These are phyloP conservation scores for Gobionotothen gibberifrons DNA, from an alignment of 2,797 vertebrate genomes.

Conservation along the genomic window DNA sequence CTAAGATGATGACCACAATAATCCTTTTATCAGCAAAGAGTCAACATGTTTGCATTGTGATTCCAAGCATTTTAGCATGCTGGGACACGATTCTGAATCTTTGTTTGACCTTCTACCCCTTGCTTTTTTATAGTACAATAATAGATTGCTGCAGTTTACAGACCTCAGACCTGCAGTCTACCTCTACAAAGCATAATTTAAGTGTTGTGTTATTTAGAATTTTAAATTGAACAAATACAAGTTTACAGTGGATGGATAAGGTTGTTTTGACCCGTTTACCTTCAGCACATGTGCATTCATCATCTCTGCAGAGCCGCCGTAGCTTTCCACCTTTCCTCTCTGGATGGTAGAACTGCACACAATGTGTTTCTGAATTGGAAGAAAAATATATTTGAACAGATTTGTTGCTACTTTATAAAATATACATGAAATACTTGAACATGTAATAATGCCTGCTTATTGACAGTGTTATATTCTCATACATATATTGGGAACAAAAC, in stretches of 20 bases:
- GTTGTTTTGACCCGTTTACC: conserved; percentile 69
- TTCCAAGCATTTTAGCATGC: no score
- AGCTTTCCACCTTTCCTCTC: conserved; percentile 77
- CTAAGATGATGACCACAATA: no score
- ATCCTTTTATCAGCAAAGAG: no score
- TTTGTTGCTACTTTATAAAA: neutral
- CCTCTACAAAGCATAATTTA: neutral
- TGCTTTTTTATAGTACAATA: no score
- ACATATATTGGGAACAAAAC: neutral
- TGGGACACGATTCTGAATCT: no score
- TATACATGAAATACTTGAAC: neutral
- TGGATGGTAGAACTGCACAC: conserved; percentile 86
- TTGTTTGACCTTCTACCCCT: no score
- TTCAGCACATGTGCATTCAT: conserved; percentile 86
- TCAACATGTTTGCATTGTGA: no score
- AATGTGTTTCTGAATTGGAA: conserved; percentile 68
- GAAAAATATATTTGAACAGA: neutral
- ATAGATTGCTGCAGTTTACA: no score
- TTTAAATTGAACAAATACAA: neutral
- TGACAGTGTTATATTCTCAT: neutral
- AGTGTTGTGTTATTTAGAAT: neutral
- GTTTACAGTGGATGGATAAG: neutral
- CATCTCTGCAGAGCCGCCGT: conserved; percentile 76
- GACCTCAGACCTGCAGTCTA: neutral
- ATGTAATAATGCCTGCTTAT: neutral